Evolutionary conservation across 1,140 invertebrate species (phyloP), one percentile per base, ranked within the genome.

Genomic region (Drosophila sulfurigaster): DNA sequence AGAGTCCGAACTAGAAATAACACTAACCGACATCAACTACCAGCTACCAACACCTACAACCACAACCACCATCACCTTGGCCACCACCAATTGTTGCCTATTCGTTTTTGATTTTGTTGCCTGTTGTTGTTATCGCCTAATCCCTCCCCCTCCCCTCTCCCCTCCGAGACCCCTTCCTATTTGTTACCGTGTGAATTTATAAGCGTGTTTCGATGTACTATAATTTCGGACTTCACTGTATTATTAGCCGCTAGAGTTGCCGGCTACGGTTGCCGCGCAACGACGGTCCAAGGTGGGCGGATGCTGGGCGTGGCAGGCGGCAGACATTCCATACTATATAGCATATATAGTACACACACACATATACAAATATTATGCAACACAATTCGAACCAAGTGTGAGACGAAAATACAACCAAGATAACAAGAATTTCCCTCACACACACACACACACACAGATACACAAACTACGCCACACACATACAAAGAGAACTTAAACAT

Each of bases 101-200:
- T 76, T 68, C 52, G 59, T 68, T 63, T 49, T 28, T 65, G 62
- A 79, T 78, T 89, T 88, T 81, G 81, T 88, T 88, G 83, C 83
- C 77, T 83, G 75, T 89, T 88, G 85, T 88, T 88, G 83, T 88
- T 88, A 82, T 78, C 75, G 79, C 25, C 20, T 7, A 11, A 16
- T n/a, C 28, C 45, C n/a, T 8, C 25, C 11, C 7, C 38, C 15
- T 6, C 38, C 43, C 7, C 8, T 20, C 3, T 5, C 15, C 13
- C 54, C 41, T n/a, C 43, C 67, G n/a, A 45, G 54, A 64, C 54
- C 51, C 41, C 11, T 10, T 38, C 74, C 62, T 83, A 70, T 88
- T 88, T 83, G 83, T 87, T 88, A 82, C 60, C 54, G 69, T 88
- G 66, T 78, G 85, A 79, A 87, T 86, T 81, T 75, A 76, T 79